Conservation (phyloP, 1,140 invertebrate species). For the Caenorhabditis latens region DNA sequence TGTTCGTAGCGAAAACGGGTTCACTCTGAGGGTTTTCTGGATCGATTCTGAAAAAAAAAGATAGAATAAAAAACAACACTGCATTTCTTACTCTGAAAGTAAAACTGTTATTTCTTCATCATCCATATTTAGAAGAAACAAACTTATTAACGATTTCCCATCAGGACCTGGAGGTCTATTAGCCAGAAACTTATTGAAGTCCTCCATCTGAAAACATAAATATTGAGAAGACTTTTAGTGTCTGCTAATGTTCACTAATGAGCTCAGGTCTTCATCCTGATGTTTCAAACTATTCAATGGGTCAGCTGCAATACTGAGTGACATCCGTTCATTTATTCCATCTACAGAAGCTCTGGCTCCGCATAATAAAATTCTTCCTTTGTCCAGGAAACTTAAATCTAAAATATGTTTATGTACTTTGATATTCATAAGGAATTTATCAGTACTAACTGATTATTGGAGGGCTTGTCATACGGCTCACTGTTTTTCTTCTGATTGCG, state of each 20-base stretch:
- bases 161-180: not conserved
- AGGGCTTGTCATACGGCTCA: not conserved
- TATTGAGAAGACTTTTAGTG: not conserved
- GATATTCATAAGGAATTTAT: not conserved
- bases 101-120: conserved; percentile 16
- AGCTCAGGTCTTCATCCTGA: conserved; percentile 12
- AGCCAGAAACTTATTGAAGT: conserved; percentile 19
- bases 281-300: conserved; percentile 5
- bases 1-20: not conserved
- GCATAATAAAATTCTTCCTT: conserved; percentile 25
- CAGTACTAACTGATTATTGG: conserved; percentile 21
- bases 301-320: conserved; percentile 17
- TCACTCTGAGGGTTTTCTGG: not conserved
- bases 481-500: not conserved
- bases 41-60: not conserved
- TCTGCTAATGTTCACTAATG: not conserved
- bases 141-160: conserved; percentile 26
- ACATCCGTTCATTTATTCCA: conserved; percentile 17
- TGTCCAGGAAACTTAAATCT: conserved; percentile 32
- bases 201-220: conserved; percentile 15
- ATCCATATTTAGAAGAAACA: conserved; percentile 14
- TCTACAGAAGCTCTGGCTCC: not conserved
- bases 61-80: not conserved
- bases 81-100: conserved; percentile 3
- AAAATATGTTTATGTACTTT: not conserved